phyloP scores from a whole-genome alignment of 2,113 vertebrate genomes.

The Taxidea taxus region DNA sequence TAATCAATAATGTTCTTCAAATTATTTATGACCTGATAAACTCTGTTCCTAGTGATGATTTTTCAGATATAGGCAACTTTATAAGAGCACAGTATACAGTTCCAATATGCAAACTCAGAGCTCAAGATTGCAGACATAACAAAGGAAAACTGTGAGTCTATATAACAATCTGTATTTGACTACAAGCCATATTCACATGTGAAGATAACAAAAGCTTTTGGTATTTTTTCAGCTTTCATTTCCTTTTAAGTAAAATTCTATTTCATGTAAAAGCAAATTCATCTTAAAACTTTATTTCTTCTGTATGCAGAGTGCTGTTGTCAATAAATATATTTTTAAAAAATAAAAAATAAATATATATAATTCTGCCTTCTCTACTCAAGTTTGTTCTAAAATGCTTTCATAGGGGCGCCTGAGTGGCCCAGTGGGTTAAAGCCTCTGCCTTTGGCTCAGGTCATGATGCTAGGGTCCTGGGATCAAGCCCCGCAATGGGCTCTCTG shows the following conservation, averaged over 20 bases:
- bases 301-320: background rate
- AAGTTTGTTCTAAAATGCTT: slow-evolving; percentile 33
- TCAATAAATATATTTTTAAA: background rate
- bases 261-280: slow-evolving; percentile 24
- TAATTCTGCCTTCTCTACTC: background rate
- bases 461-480: too few relatives aligned
- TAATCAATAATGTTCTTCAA: background rate
- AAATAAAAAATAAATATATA: background rate
- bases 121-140: background rate
- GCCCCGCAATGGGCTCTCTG: too few relatives aligned
- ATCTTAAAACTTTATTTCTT: slow-evolving; percentile 26
- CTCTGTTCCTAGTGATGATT: background rate
- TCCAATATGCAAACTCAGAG: slow-evolving; percentile 16
- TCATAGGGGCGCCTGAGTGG: too few relatives aligned
- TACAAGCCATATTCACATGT: background rate
- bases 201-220: background rate
- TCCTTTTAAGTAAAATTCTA: background rate
- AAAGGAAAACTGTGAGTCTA: background rate
- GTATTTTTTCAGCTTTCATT: slow-evolving; percentile 15
- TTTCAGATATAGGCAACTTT: slow-evolving; percentile 9
- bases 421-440: too few relatives aligned
- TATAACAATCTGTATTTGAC: background rate
- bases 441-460: too few relatives aligned
- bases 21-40: slow-evolving; percentile 13
- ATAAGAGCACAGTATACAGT: background rate